Evolutionary conservation across 2,797 vertebrate species (phyloP).

Genomic region (Chaenodraco wilsoni): DNA sequence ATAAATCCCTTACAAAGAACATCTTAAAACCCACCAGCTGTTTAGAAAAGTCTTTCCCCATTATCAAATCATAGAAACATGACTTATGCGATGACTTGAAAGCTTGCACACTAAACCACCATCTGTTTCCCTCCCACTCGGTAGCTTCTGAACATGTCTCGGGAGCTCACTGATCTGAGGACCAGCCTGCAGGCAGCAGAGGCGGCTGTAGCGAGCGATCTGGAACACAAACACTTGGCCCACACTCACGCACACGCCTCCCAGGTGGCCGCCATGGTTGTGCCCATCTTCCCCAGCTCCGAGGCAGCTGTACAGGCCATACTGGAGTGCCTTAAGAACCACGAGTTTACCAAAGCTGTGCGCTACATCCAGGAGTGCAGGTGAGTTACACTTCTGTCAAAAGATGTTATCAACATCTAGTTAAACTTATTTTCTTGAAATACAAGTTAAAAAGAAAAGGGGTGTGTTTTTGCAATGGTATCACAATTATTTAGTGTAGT

Average conservation of each 20-base stretch:
- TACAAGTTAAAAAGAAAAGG: too few species aligned
- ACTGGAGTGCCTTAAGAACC: constrained; percentile 95
- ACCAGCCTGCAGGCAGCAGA: constrained; percentile 92
- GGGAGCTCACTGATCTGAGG: constrained; percentile 94
- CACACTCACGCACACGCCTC: constrained; percentile 77
- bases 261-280: constrained; percentile 77
- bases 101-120: background rate
- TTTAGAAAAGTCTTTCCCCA: background rate
- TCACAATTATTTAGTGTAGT: background rate
- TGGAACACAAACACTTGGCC: constrained; percentile 81
- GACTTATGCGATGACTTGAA: constrained; percentile 18
- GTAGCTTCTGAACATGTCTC: constrained; percentile 97
- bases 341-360: constrained; percentile 92
- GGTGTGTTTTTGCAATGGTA: background rate
- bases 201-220: constrained; percentile 88
- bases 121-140: constrained; percentile 19
- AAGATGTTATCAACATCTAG: background rate
- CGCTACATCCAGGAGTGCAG: constrained; percentile 96
- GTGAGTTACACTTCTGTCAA: constrained; percentile 70
- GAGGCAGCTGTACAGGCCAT: constrained; percentile 96
- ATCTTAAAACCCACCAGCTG: background rate
- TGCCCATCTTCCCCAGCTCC: constrained; percentile 88
- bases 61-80: background rate
- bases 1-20: background rate
- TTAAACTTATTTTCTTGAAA: too few species aligned